Conservation (phyloP, 2,113 vertebrate genomes). For the Chionis minor region DNA sequence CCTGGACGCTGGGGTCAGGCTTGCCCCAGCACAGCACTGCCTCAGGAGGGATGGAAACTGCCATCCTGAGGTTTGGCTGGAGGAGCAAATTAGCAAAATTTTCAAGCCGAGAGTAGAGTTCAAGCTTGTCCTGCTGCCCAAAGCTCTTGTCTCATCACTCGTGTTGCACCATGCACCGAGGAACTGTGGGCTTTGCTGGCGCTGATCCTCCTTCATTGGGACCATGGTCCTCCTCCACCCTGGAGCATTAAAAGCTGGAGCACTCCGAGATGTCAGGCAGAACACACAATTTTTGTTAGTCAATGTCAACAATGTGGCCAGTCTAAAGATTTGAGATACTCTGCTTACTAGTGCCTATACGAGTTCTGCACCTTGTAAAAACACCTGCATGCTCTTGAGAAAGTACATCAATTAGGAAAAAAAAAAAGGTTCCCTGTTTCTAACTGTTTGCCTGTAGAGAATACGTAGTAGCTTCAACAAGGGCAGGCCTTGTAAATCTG, state of each 20-base stretch:
- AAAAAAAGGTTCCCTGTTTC: not conserved
- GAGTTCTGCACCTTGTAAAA: not conserved
- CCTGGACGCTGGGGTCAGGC: not conserved
- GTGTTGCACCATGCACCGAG: accelerated
- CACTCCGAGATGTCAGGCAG: not conserved
- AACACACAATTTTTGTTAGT: not conserved
- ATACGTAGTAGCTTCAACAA: not conserved
- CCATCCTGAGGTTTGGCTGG: accelerated
- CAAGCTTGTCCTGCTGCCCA: not conserved
- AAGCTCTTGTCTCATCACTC: not conserved
- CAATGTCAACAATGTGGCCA: not conserved
- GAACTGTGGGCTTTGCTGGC: not conserved
- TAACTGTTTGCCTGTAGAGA: not conserved
- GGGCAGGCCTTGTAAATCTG: not conserved
- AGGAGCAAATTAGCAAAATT: not conserved
- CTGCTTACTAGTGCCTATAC: not conserved
- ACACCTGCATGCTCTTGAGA: not conserved
- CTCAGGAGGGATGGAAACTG: not conserved
- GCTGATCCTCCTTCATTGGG: not conserved
- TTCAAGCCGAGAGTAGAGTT: not conserved
- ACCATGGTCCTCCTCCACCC: not conserved
- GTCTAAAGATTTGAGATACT: not conserved
- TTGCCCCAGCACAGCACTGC: accelerated
- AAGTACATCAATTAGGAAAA: not conserved
- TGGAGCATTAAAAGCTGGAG: not conserved